These are phyloP conservation scores for Kryphioiulus occultus DNA, from an alignment of 2,888 invertebrate species.

Conservation along the genomic window DNA sequence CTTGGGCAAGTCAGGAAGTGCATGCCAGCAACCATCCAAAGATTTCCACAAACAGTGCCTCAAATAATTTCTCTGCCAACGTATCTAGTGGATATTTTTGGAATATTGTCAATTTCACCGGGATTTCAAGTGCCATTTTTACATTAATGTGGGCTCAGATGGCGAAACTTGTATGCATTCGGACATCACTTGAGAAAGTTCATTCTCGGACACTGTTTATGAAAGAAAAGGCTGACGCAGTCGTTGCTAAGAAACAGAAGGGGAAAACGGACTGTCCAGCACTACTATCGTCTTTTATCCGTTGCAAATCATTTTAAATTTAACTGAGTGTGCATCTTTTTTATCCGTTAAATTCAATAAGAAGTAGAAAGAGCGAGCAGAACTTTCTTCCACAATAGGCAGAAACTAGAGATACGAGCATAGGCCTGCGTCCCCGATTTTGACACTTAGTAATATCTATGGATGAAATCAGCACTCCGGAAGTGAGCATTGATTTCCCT, in stretches of 20 bases:
- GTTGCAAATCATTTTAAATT: conserved; percentile 46
- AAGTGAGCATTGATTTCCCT: conserved; percentile 43
- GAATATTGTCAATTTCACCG: neutral
- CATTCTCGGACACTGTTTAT: neutral
- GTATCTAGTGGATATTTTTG: neutral
- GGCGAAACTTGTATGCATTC: neutral
- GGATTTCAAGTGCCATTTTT: neutral
- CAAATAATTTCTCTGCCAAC: too few species aligned
- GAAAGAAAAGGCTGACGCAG: conserved; percentile 30
- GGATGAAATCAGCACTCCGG: conserved; percentile 43
- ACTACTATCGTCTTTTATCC: conserved; percentile 33
- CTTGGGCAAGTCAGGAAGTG: too few species aligned
- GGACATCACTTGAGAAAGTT: neutral
- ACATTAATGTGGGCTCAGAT: neutral
- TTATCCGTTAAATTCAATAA: conserved; percentile 42
- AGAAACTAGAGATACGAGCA: conserved; percentile 43
- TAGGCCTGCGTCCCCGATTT: neutral
- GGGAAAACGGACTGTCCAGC: conserved; percentile 40
- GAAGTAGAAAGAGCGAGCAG: neutral
- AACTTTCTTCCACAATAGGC: conserved; percentile 14
- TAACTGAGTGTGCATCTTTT: conserved; percentile 33
- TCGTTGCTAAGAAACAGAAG: conserved; percentile 38
- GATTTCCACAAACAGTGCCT: too few species aligned
- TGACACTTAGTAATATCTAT: conserved; percentile 44
- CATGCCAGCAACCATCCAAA: too few species aligned